Conservation (phyloP, 2,113 vertebrate genomes). For the Dolichotis patagonum region DNA sequence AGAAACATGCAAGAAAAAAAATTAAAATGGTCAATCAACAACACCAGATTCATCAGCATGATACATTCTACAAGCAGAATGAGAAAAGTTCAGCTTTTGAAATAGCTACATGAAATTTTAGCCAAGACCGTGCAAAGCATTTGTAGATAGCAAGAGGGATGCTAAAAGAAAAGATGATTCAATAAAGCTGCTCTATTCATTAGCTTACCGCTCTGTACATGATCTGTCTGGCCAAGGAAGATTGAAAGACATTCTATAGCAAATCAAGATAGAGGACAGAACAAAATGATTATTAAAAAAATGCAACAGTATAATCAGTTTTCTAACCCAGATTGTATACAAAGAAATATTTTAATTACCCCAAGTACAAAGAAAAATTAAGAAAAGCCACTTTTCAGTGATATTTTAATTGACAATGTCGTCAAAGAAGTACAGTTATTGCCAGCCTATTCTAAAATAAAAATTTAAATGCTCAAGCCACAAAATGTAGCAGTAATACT, state of each 20-base stretch:
- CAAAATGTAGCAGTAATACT: neutral
- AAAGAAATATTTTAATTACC: slow-evolving; percentile 66
- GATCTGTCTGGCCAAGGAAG: slow-evolving; percentile 99
- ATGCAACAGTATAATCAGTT: slow-evolving; percentile 67
- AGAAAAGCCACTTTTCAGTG: neutral
- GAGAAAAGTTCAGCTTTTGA: slow-evolving; percentile 34
- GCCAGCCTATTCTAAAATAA: slow-evolving; percentile 31
- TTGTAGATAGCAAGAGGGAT: slow-evolving; percentile 82
- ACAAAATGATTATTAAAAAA: slow-evolving; percentile 85
- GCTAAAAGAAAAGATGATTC: slow-evolving; percentile 81
- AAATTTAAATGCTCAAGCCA: slow-evolving; percentile 15
- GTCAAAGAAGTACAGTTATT: slow-evolving; percentile 8
- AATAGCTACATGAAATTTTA: slow-evolving; percentile 54
- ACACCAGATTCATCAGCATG: slow-evolving; percentile 55
- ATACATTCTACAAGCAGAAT: slow-evolving; percentile 70
- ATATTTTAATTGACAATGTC: neutral
- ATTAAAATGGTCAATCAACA: slow-evolving; percentile 64
- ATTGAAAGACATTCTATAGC: slow-evolving; percentile 98
- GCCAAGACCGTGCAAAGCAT: slow-evolving; percentile 83
- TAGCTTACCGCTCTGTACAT: slow-evolving; percentile 97
- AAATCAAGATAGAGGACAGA: slow-evolving; percentile 91
- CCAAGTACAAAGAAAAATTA: slow-evolving; percentile 51
- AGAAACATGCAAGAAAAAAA: slow-evolving; percentile 71
- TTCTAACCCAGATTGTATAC: slow-evolving; percentile 27
- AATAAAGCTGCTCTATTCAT: slow-evolving; percentile 81